Percentiles rank a stretch among this genome's conserved stretches.
Evolutionary conservation across 2,113 vertebrate species (phyloP).

Genomic region (Ciconia stormi): DNA sequence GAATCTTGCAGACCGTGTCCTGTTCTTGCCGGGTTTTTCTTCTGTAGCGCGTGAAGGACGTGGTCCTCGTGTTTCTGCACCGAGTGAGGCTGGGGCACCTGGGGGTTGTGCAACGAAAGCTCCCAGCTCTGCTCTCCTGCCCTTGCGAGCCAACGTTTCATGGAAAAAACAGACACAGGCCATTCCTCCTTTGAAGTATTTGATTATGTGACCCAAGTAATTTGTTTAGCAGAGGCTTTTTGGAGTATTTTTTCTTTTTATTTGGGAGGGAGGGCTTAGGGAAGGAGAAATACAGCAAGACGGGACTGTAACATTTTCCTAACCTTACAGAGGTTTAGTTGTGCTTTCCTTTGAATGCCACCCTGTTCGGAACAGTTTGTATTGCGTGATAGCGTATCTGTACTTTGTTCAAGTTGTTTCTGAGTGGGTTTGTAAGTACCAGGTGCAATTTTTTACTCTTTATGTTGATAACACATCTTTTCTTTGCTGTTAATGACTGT

Average conservation of each 20-base stretch:
- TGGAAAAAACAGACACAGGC: not conserved
- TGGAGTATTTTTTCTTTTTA: not conserved
- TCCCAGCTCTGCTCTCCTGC: not conserved
- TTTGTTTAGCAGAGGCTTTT: not conserved
- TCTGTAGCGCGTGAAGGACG: fast-evolving
- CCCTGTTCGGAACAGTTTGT: not conserved
- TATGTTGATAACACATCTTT: not conserved
- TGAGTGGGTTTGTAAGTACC: not conserved
- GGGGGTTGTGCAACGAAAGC: not conserved
- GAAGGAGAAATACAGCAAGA: not conserved
- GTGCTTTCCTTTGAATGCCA: not conserved
- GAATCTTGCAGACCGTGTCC: not conserved
- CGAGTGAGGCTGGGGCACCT: too few species aligned
- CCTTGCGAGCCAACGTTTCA: fast-evolving
- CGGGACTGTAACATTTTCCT: not conserved
- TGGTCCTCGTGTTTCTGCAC: fast-evolving
- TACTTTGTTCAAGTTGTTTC: not conserved
- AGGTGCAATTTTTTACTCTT: not conserved
- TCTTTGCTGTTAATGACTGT: not conserved
- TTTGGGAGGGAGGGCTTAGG: not conserved
- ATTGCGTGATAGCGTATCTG: fast-evolving
- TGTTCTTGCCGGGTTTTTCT: fast-evolving
- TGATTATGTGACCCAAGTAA: not conserved
- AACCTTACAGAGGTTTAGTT: fast-evolving
- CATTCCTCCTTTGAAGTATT: not conserved